phyloP scores from a whole-genome alignment of 2,888 invertebrate species.

The Limnephilus lunatus region DNA sequence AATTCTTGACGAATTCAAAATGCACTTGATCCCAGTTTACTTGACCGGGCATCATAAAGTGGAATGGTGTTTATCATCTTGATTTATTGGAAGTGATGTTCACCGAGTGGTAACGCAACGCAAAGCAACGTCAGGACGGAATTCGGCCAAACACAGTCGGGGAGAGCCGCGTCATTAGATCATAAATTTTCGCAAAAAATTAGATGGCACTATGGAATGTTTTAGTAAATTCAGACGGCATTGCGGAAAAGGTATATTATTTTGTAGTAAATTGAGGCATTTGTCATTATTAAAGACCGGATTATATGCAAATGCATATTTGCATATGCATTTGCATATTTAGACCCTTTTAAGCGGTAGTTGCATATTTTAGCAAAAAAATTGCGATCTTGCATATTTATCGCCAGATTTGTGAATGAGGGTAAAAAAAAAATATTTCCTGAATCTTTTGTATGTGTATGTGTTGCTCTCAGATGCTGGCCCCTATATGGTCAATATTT shows the following conservation, averaged over 20 bases:
- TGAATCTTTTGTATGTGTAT: too few relatives aligned
- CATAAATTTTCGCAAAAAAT: background rate
- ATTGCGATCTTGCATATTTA: too few relatives aligned
- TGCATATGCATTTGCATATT: too few relatives aligned
- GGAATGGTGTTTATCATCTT: background rate
- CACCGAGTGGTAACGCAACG: background rate
- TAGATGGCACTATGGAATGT: background rate
- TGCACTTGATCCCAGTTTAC: background rate
- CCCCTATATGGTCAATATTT: too few relatives aligned
- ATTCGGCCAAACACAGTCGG: background rate
- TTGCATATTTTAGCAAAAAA: too few relatives aligned
- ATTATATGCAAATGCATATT: too few relatives aligned
- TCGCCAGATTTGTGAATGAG: too few relatives aligned
- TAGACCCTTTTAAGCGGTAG: too few relatives aligned
- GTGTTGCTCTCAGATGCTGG: too few relatives aligned
- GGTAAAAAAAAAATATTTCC: too few relatives aligned
- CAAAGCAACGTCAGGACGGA: background rate
- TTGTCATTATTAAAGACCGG: too few relatives aligned
- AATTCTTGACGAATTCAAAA: background rate
- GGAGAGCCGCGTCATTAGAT: background rate
- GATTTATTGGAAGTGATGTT: background rate
- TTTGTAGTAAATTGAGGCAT: background rate
- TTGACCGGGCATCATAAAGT: background rate
- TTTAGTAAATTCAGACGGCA: background rate
- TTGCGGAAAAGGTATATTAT: background rate